Evolutionary conservation across 2,888 invertebrate genomes (phyloP).

Genomic region (Macrophya annulata): DNA sequence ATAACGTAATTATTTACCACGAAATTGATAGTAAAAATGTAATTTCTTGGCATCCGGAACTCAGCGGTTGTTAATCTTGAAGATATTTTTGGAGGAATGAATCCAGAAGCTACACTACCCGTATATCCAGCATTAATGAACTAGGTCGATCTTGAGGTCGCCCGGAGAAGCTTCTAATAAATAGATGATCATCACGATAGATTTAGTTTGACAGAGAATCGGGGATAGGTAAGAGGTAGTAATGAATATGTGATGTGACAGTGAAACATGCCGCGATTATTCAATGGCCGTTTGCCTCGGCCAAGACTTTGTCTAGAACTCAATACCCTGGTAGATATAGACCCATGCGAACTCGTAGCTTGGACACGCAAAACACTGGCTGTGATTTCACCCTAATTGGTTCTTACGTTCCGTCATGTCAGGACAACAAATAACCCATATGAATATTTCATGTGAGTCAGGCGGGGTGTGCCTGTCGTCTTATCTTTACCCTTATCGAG

Average conservation of each 20-base stretch:
- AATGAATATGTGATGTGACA: slow-evolving; percentile 55
- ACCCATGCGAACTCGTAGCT: slow-evolving; percentile 5
- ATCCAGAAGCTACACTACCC: background rate
- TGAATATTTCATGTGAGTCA: slow-evolving; percentile 51
- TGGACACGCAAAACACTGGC: slow-evolving; percentile 53
- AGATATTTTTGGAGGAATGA: background rate
- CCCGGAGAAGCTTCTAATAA: background rate
- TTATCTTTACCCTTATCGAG: slow-evolving; percentile 42
- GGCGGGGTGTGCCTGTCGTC: slow-evolving; percentile 12
- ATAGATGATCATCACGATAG: slow-evolving; percentile 37
- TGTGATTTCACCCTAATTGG: slow-evolving; percentile 55
- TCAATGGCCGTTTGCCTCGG: slow-evolving; percentile 51
- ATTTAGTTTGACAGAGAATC: slow-evolving; percentile 14
- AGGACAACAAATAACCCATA: slow-evolving; percentile 52
- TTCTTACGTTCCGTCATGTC: slow-evolving; percentile 50
- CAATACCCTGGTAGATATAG: background rate
- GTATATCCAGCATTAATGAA: background rate
- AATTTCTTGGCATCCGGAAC: background rate
- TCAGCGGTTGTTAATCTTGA: background rate
- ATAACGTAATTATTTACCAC: background rate
- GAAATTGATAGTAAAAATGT: background rate
- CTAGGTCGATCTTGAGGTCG: background rate
- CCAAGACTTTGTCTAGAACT: slow-evolving; percentile 27
- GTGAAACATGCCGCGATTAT: slow-evolving; percentile 55
- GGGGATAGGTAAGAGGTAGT: slow-evolving; percentile 20